Evolutionary conservation across 2,888 invertebrate species (phyloP), one percentile per base, ranked within the genome.

Genomic region (Agonopterix subpropinquella): DNA sequence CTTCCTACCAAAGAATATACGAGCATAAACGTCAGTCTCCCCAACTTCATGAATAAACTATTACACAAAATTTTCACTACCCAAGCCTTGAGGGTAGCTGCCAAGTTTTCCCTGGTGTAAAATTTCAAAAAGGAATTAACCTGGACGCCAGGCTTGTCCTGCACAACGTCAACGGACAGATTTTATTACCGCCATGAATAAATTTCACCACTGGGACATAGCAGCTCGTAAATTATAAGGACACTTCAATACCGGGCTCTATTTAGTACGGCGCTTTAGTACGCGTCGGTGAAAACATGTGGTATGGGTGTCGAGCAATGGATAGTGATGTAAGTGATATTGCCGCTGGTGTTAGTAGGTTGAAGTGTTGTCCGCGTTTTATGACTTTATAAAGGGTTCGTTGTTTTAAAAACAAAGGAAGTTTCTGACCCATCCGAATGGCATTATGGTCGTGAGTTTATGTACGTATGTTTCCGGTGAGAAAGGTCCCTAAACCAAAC

Each of bases 111-210:
- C 43, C 52, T 53, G 55, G 59, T 57, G 67, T 65, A 64, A 67
- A 73, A 73, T 73, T 78, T 74, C 72, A 76, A 76, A 80, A 77
- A 75, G 75, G 68, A 77, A 77, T 80, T 73, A 80, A 78, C 70
- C 68, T 70, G 62, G 62, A 46, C 45, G 15, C 36, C 61, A 55
- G 49, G 54, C 55, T 52, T 50, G 58, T 58, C 62, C 64, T 71
- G 71, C 73, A 72, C 73, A 70, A 61, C 59, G 69, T 68, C 67
- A 64, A 61, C 63, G 73, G 77, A 76, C 77, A 78, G 81, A 85
- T 84, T 86, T 85, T 82, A 85, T 86, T 80, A 84, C 80, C 60
- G 65, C 69, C 76, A 85, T 86, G 86, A 86, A 85, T 85, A 84
- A 82, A 85, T 85, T 83, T 75, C 66, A 61, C 69, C 67, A 62